Conservation (phyloP, 2,888 invertebrate species). For the Escarpia spicata region DNA sequence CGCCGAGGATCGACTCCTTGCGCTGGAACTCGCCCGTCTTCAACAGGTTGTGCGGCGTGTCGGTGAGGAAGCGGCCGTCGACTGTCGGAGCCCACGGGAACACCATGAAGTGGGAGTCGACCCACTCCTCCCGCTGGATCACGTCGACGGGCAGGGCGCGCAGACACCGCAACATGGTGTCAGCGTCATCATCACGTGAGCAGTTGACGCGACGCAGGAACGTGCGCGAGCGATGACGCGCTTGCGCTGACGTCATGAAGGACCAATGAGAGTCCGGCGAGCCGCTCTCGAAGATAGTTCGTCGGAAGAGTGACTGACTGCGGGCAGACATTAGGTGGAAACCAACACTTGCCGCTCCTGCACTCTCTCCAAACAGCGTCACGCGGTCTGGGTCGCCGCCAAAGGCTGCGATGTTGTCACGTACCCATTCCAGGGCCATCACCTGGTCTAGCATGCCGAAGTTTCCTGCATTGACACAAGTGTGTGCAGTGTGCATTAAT, state of each 20-base stretch:
- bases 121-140: conserved; percentile 43
- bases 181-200: conserved; percentile 32
- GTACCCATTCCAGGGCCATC: conserved; percentile 76
- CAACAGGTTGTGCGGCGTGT: conserved; percentile 74
- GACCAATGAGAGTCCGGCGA: conserved; percentile 92
- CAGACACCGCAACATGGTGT: conserved; percentile 42
- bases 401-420: conserved; percentile 47
- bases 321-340: conserved; percentile 80
- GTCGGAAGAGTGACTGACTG: conserved; percentile 78
- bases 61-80: conserved; percentile 89
- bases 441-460: conserved; percentile 92
- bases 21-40: conserved; percentile 82
- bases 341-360: conserved; percentile 90
- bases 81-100: conserved; percentile 93
- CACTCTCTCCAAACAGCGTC: conserved; percentile 84
- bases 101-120: conserved; percentile 72
- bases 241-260: conserved; percentile 72
- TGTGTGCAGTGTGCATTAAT: no score
- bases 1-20: conserved; percentile 88
- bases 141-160: conserved; percentile 29
- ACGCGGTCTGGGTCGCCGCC: conserved; percentile 85
- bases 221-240: conserved; percentile 31
- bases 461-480: conserved; percentile 74
- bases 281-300: conserved; percentile 92
- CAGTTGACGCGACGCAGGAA: conserved; percentile 41